Evolutionary conservation across 2,888 invertebrate genomes (phyloP), one percentile per base, ranked within the genome.

Genomic region (Fissipunctia ypsillon): DNA sequence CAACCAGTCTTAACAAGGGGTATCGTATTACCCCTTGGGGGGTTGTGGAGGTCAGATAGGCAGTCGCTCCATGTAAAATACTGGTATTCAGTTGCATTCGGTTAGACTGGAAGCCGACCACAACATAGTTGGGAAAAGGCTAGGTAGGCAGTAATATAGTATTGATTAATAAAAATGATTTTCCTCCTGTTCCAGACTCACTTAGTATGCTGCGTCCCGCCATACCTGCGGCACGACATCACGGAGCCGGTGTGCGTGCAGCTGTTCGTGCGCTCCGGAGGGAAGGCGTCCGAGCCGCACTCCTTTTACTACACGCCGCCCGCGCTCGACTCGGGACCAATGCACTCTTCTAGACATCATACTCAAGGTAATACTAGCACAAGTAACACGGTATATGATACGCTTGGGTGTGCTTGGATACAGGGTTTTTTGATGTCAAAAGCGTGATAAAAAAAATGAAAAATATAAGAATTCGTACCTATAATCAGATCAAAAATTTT

Each of bases 211-310:
- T 97, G 97, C 87, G 97, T 99, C 84, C 99, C 99, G 35, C 97
- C 98, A 35, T 99, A 98, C 96, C 94, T 96, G 87, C 97, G 97
- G 83, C 94, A 97, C 79, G 98, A 98, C 93, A 96, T 98, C 76
- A 77, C 96, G 43, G 98, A 98, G 92, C 96, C 98, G 22, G 97
- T 98, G 80, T 96, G 96, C 88, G 98, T 98, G 78, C 97, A 98
- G 93, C 95, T 99, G 92, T 97, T 97, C 93, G 98, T 98, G 75
- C 97, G 98, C 31, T 98, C 98, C 60, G 98, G 98, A 89, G 98
- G 98, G 88, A 98, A 98, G 95, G 97, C 97, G 79, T 98, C 98
- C 88, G 99, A 99, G 95, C 97, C 98, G 69, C 98, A 98, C 95
- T 96, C 97, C 81, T 98, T 99, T 96, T 97, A 97, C 90, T 99